Base-by-base conservation (phyloP, 2,113 vertebrate genomes). In the Dipodomys spectabilis region DNA sequence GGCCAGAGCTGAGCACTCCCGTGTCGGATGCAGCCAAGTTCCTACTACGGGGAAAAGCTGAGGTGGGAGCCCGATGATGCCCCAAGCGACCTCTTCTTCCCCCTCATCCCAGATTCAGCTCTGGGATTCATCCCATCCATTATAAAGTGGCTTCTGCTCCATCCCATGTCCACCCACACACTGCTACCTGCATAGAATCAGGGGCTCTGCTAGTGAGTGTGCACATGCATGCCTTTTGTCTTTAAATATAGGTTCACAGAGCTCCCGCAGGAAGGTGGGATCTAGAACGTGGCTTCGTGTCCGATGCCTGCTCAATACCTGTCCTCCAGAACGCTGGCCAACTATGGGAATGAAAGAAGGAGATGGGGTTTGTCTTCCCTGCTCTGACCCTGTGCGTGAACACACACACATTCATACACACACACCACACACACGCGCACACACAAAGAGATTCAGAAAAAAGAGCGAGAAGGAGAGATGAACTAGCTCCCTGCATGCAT, bases 21-120 rank as follows among this genome's bases (percentile, higher is more conserved):
- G 86, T 60, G 65, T 93, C 80, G 90, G 32, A 22, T 78, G 57
- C 90, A 65, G 94, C 69, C 81, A 94, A 77, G 39, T 65, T 90
- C 72, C 78, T 93, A 57, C 89, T 85, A 67, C 44, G 91, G 65
- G 81, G 75, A 93, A 95, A 95, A 85, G 39, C 60, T 79, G 72
- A 85, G 69, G 32, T 28, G 88, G 78, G 82, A 92, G 91, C 78
- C 94, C 93, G 95, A 81, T 89, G 91, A 91, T 91, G 81, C 89
- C 91, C 90, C 80, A 49, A 73, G 49, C 95, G 91, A 96, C 87
- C 84, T 95, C 95, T 91, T 73, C 35, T 15, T 95, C 73, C 87
- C 86, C 88, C 93, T 20, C 60, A 82, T 20, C 39, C 79, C 73
- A 89, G 93, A 82, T 23, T 71, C 18, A 64, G n/a, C 86, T 77